phyloP scores from a whole-genome alignment of 2,888 invertebrate species.

The Acronicta aceris region DNA sequence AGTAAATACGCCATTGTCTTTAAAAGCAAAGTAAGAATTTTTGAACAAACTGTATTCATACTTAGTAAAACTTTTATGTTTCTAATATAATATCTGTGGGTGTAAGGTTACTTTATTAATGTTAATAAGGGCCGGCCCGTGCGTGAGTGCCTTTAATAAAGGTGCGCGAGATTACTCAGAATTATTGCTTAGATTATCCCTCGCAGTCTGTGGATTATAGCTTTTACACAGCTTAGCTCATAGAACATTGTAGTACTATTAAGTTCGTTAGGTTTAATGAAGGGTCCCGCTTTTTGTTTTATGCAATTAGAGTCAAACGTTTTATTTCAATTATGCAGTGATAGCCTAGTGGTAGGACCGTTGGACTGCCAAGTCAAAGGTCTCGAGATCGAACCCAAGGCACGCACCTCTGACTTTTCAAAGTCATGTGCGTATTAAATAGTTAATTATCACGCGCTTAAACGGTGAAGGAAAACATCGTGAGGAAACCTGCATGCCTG shows the following conservation, averaged over 20 bases:
- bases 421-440: too few species aligned
- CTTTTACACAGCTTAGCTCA: conserved; percentile 15
- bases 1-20: too few species aligned
- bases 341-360: too few species aligned
- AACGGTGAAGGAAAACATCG: too few species aligned
- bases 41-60: conserved; percentile 5
- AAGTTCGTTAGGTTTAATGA: not conserved
- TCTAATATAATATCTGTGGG: conserved; percentile 12
- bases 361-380: too few species aligned
- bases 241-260: conserved; percentile 4
- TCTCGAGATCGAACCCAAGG: too few species aligned
- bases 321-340: too few species aligned
- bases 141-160: conserved; percentile 58
- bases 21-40: too few species aligned
- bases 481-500: too few species aligned
- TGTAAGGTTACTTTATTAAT: conserved; percentile 25
- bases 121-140: conserved; percentile 35
- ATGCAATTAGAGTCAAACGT: not conserved
- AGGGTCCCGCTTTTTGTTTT: not conserved
- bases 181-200: conserved; percentile 61
- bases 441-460: too few species aligned
- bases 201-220: conserved; percentile 40
- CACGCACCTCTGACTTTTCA: too few species aligned
- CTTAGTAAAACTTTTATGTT: conserved; percentile 6
- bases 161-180: conserved; percentile 58